Evolutionary conservation across 2,888 invertebrate genomes (phyloP), one percentile per base, ranked within the genome.

Genomic region (Idaea straminata): DNA sequence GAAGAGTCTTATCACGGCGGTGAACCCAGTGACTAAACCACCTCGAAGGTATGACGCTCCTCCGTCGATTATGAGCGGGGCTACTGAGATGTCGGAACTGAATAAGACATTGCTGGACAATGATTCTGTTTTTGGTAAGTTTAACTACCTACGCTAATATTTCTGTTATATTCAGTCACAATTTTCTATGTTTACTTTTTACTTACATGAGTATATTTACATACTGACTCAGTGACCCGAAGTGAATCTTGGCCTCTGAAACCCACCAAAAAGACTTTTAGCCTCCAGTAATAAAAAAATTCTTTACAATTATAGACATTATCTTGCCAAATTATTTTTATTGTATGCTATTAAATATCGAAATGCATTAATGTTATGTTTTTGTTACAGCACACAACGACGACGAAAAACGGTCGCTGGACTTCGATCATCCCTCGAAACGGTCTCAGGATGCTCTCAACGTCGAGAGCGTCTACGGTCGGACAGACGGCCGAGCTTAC

Each of bases 1-100:
- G 82, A 97, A 97, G 85, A 96, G 96, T 71, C 89, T 97, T 62
- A 95, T 97, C 71, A 96, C 96, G 3, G 96, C 97, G 63, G 96
- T 97, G 36, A 97, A 97, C 88, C 97, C 97, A 0, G 96, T 97
- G 16, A 96, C 96, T 67, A 97, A 97, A 80, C 96, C 97, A 0
- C 96, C 97, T 5, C 92, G 97, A 62, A 93, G 96, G 69, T 96
- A 96, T 72, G 96, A 97, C 68, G 94, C 94, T 65, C 96, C 96
- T 34, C 94, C 94, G 13, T 95, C 96, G 5, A 94, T 95, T 34
- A 94, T 94, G 63, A 95, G 95, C 71, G 96, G 96, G 64, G 96
- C 94, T 16, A 96, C 97, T 5, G 97, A 97, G 88, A 95, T 96
- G 88, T 96, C 96, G 68, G 97, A 97, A 83, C 93, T 96, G 70